Evolutionary conservation across 2,797 vertebrate genomes (phyloP).

Genomic region (Brachyalestes nurse): DNA sequence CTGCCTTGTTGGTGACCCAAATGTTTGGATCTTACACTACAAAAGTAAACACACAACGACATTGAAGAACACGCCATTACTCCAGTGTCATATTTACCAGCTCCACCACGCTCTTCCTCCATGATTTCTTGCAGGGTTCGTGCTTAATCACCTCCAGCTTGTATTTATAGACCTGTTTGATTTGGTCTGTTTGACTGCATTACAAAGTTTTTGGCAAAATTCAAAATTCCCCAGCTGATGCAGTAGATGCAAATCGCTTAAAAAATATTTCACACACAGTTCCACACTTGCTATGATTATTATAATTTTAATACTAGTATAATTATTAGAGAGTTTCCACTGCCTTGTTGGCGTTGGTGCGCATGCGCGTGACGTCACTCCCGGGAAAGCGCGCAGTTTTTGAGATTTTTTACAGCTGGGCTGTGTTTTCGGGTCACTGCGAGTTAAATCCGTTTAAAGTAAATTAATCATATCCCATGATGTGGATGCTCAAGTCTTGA

Average conservation of each 20-base stretch:
- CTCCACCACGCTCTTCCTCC: conserved; percentile 29
- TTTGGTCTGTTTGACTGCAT: too few species aligned
- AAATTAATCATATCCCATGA: background rate
- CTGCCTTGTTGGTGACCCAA: too few species aligned
- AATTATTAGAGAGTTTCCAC: background rate
- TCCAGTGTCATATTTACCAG: conserved; percentile 34
- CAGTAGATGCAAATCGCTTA: too few species aligned
- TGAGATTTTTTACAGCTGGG: background rate
- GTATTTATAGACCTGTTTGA: conserved; percentile 52
- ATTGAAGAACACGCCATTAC: background rate
- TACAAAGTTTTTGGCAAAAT: too few species aligned
- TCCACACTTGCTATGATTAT: background rate
- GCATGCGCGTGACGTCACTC: conserved; percentile 74
- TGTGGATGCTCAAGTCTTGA: background rate
- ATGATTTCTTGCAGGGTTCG: conserved; percentile 28
- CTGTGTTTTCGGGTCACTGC: too few species aligned
- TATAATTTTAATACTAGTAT: too few species aligned
- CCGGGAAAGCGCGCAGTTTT: conserved; percentile 68
- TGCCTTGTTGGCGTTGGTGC: background rate
- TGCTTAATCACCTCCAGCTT: conserved; percentile 37
- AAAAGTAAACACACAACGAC: background rate
- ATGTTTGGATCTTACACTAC: background rate
- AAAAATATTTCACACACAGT: background rate
- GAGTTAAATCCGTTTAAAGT: background rate
- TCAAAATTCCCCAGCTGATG: too few species aligned